Evolutionary conservation across 2,888 invertebrate species (phyloP).

Genomic region (Eupithecia dodoneata): DNA sequence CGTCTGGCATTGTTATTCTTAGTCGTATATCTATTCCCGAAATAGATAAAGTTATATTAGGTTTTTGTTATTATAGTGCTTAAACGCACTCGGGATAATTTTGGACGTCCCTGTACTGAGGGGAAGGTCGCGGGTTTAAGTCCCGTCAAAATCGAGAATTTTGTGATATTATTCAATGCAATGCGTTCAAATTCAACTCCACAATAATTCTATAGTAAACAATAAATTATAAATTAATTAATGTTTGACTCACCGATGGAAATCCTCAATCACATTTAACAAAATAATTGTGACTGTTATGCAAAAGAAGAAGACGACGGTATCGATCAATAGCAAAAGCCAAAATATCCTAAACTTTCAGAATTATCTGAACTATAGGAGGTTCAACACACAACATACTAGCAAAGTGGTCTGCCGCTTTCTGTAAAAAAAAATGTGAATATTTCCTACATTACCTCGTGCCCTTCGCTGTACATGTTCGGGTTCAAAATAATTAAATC

Average conservation of each 20-base stretch:
- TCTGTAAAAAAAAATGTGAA: constrained; percentile 7
- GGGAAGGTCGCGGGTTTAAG: no score
- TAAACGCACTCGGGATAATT: no score
- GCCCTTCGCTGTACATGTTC: constrained; percentile 14
- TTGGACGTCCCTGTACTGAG: no score
- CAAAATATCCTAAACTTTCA: constrained; percentile 12
- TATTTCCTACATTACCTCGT: constrained; percentile 8
- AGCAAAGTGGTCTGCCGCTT: not conserved
- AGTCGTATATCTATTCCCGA: not conserved
- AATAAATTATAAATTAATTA: not conserved
- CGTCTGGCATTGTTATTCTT: constrained; percentile 31
- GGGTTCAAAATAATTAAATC: constrained; percentile 16
- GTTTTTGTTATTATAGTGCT: no score
- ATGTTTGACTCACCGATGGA: not conserved
- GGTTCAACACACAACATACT: constrained; percentile 9
- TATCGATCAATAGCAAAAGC: not conserved
- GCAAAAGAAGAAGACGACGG: not conserved
- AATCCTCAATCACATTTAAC: not conserved
- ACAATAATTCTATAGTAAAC: no score
- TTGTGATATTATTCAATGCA: no score
- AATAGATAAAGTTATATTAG: not conserved
- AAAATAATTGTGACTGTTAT: not conserved
- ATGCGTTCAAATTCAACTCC: no score
- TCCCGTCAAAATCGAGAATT: no score
- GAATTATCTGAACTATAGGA: constrained; percentile 12